Evolutionary conservation across 2,797 vertebrate genomes (phyloP).

Genomic region (Tapera naevia): DNA sequence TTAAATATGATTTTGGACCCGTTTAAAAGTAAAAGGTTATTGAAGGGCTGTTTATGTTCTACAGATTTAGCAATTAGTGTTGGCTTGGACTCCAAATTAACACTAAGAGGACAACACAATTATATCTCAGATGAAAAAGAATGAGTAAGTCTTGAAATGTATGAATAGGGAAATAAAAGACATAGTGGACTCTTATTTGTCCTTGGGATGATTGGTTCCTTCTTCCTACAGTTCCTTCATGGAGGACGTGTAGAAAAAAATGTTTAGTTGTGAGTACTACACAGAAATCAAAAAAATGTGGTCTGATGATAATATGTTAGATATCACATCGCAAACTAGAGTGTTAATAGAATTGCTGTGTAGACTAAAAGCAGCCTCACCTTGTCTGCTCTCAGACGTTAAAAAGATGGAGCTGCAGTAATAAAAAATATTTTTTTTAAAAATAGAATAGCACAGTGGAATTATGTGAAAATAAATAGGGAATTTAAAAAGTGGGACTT

Average conservation of each 20-base stretch:
- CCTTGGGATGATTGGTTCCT: neutral
- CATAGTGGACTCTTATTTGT: neutral
- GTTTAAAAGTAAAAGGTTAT: neutral
- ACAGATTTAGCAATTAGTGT: neutral
- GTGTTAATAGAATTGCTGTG: neutral
- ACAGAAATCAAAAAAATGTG: neutral
- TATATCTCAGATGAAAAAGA: neutral
- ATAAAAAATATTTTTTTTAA: neutral
- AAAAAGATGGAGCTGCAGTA: neutral
- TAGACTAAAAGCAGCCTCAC: neutral
- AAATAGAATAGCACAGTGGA: neutral
- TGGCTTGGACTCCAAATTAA: neutral
- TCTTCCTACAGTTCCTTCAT: neutral
- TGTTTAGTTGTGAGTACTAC: neutral
- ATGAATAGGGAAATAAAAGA: neutral
- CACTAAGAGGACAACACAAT: neutral
- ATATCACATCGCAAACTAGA: neutral
- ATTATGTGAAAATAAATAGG: neutral
- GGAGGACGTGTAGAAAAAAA: neutral
- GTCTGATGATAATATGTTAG: neutral
- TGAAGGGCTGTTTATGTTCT: neutral
- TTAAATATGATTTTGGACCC: rapidly evolving
- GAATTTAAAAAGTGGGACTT: neutral
- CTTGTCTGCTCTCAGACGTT: neutral
- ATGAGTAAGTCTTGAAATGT: neutral